phyloP scores from a whole-genome alignment of 1,140 invertebrate species.

The Penaeus vannamei region DNA sequence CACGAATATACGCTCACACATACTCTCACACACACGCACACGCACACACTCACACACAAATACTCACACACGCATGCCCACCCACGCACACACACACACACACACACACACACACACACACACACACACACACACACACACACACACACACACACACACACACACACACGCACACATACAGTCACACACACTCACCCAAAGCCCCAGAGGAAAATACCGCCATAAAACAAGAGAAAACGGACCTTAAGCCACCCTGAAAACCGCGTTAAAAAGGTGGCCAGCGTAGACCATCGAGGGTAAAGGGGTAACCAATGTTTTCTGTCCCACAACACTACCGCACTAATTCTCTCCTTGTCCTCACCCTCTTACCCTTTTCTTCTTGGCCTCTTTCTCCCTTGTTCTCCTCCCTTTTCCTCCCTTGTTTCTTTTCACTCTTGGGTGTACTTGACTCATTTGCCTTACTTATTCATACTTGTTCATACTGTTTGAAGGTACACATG shows the following conservation, averaged over 20 bases:
- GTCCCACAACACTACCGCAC: constrained; percentile 21
- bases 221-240: constrained; percentile 44
- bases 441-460: not conserved
- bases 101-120: too few species aligned
- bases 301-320: constrained; percentile 22
- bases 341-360: constrained; percentile 38
- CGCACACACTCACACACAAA: too few species aligned
- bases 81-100: too few species aligned
- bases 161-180: too few species aligned
- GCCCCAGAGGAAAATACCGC: constrained; percentile 7
- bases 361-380: not conserved
- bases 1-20: too few species aligned
- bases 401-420: not conserved
- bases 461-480: too few species aligned
- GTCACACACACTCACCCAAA: too few species aligned
- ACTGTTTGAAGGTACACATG: too few species aligned
- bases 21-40: too few species aligned
- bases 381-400: not conserved
- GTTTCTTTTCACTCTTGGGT: not conserved
- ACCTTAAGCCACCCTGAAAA: not conserved
- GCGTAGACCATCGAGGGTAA: constrained; percentile 19
- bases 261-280: constrained; percentile 42
- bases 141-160: too few species aligned
- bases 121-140: too few species aligned
- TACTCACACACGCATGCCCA: too few species aligned